phyloP scores from a whole-genome alignment of 2,888 invertebrate species.

The Lottia gigantea region DNA sequence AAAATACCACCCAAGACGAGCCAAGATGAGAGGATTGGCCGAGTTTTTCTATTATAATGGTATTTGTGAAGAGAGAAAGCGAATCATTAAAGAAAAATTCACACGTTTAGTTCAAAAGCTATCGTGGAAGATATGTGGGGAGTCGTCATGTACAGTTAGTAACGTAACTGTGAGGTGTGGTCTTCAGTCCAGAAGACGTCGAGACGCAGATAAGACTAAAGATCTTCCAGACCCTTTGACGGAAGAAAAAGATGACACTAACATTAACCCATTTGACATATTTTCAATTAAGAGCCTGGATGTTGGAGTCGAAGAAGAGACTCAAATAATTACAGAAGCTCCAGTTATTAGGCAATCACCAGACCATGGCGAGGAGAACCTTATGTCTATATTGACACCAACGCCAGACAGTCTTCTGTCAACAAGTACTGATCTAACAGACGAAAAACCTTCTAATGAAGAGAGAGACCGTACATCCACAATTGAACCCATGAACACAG shows the following conservation, averaged over 20 bases:
- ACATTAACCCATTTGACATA: neutral
- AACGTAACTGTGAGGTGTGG: conserved; percentile 31
- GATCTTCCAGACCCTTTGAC: neutral
- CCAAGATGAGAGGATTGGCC: conserved; percentile 25
- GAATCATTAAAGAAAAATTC: conserved; percentile 26
- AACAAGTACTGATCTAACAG: neutral
- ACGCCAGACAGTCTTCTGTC: neutral
- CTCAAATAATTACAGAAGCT: neutral
- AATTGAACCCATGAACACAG: neutral
- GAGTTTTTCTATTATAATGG: conserved; percentile 33
- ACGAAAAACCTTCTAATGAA: neutral
- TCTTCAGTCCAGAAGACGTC: conserved; percentile 19
- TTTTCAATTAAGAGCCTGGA: neutral
- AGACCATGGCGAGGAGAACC: neutral
- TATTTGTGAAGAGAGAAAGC: conserved; percentile 22
- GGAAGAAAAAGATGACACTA: neutral
- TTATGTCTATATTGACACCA: neutral
- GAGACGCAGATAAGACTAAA: conserved; percentile 11
- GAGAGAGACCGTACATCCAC: neutral
- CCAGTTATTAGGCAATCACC: neutral
- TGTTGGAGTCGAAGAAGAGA: neutral
- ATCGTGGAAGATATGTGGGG: conserved; percentile 26
- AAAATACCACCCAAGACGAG: conserved; percentile 25
- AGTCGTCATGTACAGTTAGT: conserved; percentile 23
- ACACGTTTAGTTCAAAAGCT: conserved; percentile 16